Evolutionary conservation across 2,888 invertebrate genomes (phyloP), one percentile per base, ranked within the genome.

Genomic region (Panopea generosa): DNA sequence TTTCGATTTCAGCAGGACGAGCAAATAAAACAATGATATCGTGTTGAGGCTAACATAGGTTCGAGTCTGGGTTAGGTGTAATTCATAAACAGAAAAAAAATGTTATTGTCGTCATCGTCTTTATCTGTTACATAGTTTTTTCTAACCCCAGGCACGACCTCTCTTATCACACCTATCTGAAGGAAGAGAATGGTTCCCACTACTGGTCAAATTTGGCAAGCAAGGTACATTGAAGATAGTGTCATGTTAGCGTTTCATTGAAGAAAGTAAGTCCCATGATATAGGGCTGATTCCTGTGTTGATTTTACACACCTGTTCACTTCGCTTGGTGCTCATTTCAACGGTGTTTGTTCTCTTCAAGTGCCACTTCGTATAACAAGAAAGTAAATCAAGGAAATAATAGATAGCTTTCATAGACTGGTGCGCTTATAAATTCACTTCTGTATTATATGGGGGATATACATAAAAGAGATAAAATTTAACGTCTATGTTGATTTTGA

Each of bases 321-420:
- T 60, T 55, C 49, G 49, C 27, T 20, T 40, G 18, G 62, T 38
- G 59, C 56, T 52, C 45, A 38, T 66, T 77, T 66, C 50, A 29
- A n/a, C 16, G 40, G 47, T 78, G 71, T 78, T 78, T 78, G 70
- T 62, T 75, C 60, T 59, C 38, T 29, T 75, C 63, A 50, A 75
- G 78, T 57, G 63, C 45, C 74, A 49, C 74, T 78, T 61, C 70
- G 70, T 61, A 66, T 75, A 74, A 78, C 78, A 78, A 68, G 74
- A 74, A 71, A 53, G 71, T 78, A 78, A 78, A 78, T 78, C 78
- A 78, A 56, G 53, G 40, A 38, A n/a, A 55, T 61, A 69, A 76
- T 62, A 72, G 73, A 67, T 57, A 61, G 60, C 61, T 55, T 75
- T 70, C 59, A 70, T 52, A 40, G 22, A 27, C n/a, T 47, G 22